These are phyloP conservation scores for Pararge aegeria DNA, from an alignment of 1,140 invertebrate genomes.

Conservation along the genomic window DNA sequence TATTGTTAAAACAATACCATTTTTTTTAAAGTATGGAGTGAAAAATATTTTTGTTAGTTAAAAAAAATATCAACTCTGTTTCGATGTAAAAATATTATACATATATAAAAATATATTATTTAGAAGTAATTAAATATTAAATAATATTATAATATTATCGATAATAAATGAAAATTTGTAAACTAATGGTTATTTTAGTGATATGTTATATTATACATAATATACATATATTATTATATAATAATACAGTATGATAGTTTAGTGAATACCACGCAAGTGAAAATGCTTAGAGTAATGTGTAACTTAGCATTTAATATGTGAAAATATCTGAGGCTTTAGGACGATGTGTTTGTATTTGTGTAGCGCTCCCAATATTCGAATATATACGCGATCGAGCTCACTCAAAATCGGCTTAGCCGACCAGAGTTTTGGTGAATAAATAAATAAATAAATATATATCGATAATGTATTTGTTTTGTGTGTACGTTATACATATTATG, in stretches of 20 bases:
- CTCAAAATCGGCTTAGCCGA: slow-evolving; percentile 34
- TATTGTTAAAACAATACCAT: no score
- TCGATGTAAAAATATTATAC: slow-evolving; percentile 15
- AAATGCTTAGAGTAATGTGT: slow-evolving; percentile 17
- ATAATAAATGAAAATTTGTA: slow-evolving; percentile 33
- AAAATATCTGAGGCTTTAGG: slow-evolving; percentile 33
- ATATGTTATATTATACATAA: slow-evolving; percentile 11
- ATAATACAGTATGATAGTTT: slow-evolving; percentile 1
- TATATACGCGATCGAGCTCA: slow-evolving; percentile 28
- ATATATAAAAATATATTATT: slow-evolving; percentile 31
- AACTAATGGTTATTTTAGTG: slow-evolving; percentile 42
- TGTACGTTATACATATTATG: slow-evolving; percentile 19
- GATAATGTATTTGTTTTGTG: slow-evolving; percentile 13
- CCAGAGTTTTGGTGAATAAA: not conserved
- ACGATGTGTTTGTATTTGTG: slow-evolving; percentile 20
- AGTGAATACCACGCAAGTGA: slow-evolving; percentile 9
- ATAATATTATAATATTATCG: not conserved
- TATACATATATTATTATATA: slow-evolving; percentile 8
- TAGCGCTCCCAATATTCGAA: slow-evolving; percentile 28
- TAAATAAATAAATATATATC: not conserved
- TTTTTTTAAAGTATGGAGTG: not conserved
- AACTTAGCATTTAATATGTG: slow-evolving; percentile 34
- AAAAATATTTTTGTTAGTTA: slow-evolving; percentile 7
- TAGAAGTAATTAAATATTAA: slow-evolving; percentile 34
- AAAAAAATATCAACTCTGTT: not conserved